These are phyloP conservation scores for Pristionchus arcanus DNA, from an alignment of 2,888 invertebrate genomes.

Conservation along the genomic window DNA sequence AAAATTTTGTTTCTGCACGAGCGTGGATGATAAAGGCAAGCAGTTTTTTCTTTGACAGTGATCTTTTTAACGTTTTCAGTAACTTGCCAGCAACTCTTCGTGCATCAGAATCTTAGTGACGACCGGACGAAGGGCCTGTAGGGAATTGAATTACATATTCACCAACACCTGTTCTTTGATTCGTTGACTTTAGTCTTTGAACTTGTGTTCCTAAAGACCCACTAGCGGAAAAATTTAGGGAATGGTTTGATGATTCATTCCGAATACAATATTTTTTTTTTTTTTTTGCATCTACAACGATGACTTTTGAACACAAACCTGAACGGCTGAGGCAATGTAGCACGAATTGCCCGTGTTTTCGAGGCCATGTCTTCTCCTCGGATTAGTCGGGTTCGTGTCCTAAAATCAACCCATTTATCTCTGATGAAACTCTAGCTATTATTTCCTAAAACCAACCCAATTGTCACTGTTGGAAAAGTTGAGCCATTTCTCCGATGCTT, in stretches of 20 bases:
- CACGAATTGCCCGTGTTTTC: slow-evolving; percentile 58
- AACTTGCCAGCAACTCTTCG: neutral
- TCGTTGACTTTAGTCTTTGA: no score
- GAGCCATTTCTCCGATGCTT: no score
- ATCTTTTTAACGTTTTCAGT: neutral
- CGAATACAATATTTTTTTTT: no score
- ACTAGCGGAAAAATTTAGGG: neutral
- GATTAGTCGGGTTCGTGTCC: neutral
- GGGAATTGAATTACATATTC: neutral
- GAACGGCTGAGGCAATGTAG: slow-evolving; percentile 58
- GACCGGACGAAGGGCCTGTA: neutral
- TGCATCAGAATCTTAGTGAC: neutral
- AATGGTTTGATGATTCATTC: neutral
- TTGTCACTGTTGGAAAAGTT: no score
- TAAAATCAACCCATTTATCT: neutral
- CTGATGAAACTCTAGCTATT: no score
- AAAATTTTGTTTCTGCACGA: neutral
- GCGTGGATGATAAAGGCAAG: neutral
- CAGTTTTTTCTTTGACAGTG: neutral
- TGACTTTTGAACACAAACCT: neutral
- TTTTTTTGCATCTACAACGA: no score
- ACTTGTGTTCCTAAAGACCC: no score
- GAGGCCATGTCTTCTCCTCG: slow-evolving; percentile 18
- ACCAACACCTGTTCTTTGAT: neutral
- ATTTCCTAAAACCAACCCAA: no score